Evolutionary conservation across 2,888 invertebrate species (phyloP).

Genomic region (Poecilus cupreus): DNA sequence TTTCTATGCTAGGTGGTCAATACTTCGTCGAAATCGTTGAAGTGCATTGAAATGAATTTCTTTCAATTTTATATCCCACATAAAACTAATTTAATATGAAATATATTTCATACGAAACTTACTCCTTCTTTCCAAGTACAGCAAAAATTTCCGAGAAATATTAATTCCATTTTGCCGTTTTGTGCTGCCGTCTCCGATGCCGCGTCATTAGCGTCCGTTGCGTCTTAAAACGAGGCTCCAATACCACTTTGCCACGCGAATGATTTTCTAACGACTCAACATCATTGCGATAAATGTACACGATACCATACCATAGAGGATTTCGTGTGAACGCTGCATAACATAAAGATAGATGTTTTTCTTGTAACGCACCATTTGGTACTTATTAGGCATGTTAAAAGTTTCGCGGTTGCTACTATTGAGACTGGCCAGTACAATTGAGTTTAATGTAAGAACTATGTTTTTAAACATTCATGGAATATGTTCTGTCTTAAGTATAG

Average conservation of each 20-base stretch:
- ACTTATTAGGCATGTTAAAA: background rate
- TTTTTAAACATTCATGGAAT: no score
- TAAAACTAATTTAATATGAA: background rate
- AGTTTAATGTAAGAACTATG: no score
- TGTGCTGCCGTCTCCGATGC: background rate
- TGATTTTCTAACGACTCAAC: background rate
- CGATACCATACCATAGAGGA: background rate
- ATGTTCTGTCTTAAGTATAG: no score
- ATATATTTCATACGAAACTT: background rate
- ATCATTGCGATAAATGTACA: conserved; percentile 4
- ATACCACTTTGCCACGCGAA: conserved; percentile 15
- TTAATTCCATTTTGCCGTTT: background rate
- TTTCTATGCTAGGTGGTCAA: no score
- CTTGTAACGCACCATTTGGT: background rate
- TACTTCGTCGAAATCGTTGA: no score
- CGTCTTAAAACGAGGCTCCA: background rate
- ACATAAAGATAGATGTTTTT: background rate
- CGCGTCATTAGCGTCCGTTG: background rate
- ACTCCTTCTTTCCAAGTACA: no score
- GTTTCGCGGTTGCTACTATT: background rate
- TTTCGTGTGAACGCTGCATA: background rate
- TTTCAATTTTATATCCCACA: no score
- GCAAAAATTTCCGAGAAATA: background rate
- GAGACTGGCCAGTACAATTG: no score
- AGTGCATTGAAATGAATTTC: no score